Evolutionary conservation across 2,113 vertebrate species (phyloP), one percentile per base, ranked within the genome.

Genomic region (Chloropsis cyanopogon): DNA sequence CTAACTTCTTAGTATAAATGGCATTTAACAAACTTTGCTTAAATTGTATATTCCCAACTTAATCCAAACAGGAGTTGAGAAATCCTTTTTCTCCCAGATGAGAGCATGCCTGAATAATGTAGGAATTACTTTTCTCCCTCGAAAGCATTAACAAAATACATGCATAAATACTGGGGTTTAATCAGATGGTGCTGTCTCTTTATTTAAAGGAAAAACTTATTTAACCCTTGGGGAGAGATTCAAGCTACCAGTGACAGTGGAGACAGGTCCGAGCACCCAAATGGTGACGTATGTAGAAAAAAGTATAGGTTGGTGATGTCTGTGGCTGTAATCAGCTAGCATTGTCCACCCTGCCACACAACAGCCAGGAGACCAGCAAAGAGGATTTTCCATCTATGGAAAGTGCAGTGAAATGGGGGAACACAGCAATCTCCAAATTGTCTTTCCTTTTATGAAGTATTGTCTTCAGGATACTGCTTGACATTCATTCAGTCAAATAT

Each of bases 301-400:
- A 76, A 54, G 64, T 31, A 2, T 1, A 2, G 71, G 21, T 33
- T 0, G 0, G 16, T 64, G 39, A 28, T 66, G 46, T 41, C 42
- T 75, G 82, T 54, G 56, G 18, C 49, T 60, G 61, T 29, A 39
- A 21, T 50, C 28, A 53, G 42, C 42, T 72, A 71, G 21, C 50
- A 21, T 31, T 92, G 70, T 73, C 61, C 63, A 35, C 26, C 28
- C 88, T 52, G 68, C 28, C 60, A 24, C 39, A 1, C 12, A n/a
- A 53, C 6, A 3, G 60, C 69, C 72, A 47, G 68, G n/a, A 80
- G 46, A 80, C 33, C 33, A 16, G n/a, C 1, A 3, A 81, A 35
- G 26, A 66, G 21, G 16, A 53, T 86, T 86, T 82, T 76, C 64
- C 49, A 35, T 56, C 63, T 94, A 78, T 87, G 73, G 52, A 29